Evolutionary conservation across 2,888 invertebrate species (phyloP), one percentile per base, ranked within the genome.

Genomic region (Tachystola acroxantha): DNA sequence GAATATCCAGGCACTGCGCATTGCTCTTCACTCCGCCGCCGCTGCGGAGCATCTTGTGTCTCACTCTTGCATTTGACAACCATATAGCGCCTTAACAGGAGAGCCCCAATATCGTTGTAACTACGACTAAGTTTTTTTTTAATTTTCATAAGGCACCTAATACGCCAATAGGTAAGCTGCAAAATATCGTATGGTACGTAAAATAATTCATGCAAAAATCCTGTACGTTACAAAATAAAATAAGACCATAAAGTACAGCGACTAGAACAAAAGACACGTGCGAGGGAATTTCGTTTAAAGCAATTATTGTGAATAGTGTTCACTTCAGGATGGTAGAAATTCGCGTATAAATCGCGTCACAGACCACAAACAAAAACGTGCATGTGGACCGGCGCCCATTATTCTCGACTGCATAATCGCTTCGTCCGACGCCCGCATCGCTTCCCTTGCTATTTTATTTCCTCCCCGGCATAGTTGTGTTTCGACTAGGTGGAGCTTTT

Each of bases 351-450:
- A 86, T 86, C 84, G 85, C 85, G 82, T 85, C 86, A 82, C 80
- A 82, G 82, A 81, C 85, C 86, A 82, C 86, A 85, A 86, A 86
- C 85, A 85, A 85, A 86, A 85, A 84, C 84, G 85, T 84, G 79
- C 82, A 86, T 81, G 85, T 80, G 81, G 85, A 84, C 81, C 78
- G 79, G 75, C 77, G 72, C 69, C 85, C 84, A 86, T 85, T 86
- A 86, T 85, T 86, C 82, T 86, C 84, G 77, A 82, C 85, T 84
- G 85, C 84, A 86, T 86, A 86, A 86, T 86, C 85, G 85, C 81
- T 82, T 79, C 85, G 85, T 85, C 84, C 84, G 76, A 81, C 82
- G 79, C 81, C 82, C 84, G 85, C 84, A 82, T 80, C 82, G 85
- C 73, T 84, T 81, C 81, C 81, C 80, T 72, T 65, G 73, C 84